phyloP scores from a whole-genome alignment of 1,140 invertebrate genomes.

The Muscidifurax raptorellus region DNA sequence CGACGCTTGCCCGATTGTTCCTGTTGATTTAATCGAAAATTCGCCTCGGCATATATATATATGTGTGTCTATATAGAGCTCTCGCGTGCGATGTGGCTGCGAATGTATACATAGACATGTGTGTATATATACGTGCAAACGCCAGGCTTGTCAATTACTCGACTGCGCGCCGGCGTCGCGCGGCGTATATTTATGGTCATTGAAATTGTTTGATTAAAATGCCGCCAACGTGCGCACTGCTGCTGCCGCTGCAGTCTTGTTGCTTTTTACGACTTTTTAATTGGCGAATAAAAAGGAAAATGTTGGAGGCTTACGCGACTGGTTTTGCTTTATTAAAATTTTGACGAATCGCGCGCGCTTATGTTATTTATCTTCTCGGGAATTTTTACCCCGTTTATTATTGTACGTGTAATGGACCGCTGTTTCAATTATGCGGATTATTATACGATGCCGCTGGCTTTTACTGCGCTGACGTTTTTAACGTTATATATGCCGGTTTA shows the following conservation, averaged over 20 bases:
- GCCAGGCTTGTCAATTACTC: slow-evolving; percentile 41
- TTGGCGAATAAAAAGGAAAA: slow-evolving; percentile 11
- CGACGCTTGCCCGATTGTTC: neutral
- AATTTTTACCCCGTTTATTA: too few species aligned
- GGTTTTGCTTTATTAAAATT: neutral
- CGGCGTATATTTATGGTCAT: slow-evolving; percentile 39
- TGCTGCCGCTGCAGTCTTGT: neutral
- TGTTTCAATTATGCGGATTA: too few species aligned
- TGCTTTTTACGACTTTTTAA: slow-evolving; percentile 33
- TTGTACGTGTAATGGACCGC: too few species aligned
- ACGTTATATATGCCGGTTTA: too few species aligned
- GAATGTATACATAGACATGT: neutral
- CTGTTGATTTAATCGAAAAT: slow-evolving; percentile 45
- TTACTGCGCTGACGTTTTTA: too few species aligned
- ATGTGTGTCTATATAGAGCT: too few species aligned
- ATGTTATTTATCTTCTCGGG: too few species aligned
- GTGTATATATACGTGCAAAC: neutral
- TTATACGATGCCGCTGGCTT: too few species aligned
- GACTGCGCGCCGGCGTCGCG: neutral
- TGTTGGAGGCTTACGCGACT: neutral
- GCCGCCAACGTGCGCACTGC: neutral
- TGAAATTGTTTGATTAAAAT: slow-evolving; percentile 52
- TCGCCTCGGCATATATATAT: neutral
- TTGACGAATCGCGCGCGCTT: neutral
- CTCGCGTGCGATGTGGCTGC: neutral